phyloP scores from a whole-genome alignment of 2,888 invertebrate genomes.

The Eilema griseolum region DNA sequence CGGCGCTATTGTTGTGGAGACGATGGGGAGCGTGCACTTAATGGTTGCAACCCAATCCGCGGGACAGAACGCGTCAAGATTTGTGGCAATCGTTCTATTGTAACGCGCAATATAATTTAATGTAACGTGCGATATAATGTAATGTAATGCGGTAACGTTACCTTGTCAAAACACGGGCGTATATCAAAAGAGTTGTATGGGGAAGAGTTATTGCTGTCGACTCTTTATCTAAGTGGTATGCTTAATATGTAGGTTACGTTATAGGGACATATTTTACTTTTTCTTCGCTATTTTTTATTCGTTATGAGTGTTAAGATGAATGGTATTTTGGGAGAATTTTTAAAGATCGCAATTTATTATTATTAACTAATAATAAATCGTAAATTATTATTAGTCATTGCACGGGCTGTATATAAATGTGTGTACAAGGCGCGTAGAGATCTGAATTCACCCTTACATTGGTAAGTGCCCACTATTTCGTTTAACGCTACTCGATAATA shows the following conservation, averaged over 20 bases:
- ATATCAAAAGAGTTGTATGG: constrained; percentile 9
- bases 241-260: neutral
- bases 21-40: constrained; percentile 47
- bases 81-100: constrained; percentile 12
- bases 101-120: constrained; percentile 35
- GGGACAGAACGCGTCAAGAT: constrained; percentile 10
- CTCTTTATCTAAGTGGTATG: constrained; percentile 7
- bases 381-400: no score
- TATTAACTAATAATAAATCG: no score
- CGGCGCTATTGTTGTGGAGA: constrained; percentile 43
- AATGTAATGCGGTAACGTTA: constrained; percentile 13
- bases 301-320: neutral
- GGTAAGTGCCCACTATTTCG: neutral
- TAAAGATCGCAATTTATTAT: no score
- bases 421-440: no score
- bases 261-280: neutral
- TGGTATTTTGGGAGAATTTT: no score
- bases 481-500: neutral
- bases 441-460: no score
- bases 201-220: neutral
- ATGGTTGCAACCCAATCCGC: constrained; percentile 13
- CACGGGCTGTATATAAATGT: no score
- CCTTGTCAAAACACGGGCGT: constrained; percentile 7
- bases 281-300: neutral
- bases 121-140: constrained; percentile 24